These are phyloP conservation scores for Drosophila ercepeae DNA, from an alignment of 1,140 invertebrate genomes.

Conservation along the genomic window DNA sequence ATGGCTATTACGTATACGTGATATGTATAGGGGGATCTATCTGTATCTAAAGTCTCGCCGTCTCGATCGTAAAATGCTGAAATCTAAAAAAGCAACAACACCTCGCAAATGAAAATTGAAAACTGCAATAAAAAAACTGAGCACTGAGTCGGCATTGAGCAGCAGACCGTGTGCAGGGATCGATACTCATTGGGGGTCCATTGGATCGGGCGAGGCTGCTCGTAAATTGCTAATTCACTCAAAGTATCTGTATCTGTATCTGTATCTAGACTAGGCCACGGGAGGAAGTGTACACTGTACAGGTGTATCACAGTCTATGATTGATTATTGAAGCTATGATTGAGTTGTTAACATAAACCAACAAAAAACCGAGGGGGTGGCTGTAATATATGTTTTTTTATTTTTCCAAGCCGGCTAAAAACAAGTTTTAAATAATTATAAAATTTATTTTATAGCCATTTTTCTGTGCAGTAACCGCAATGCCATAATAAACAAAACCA, in stretches of 20 bases:
- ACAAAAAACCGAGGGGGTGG: slow-evolving; percentile 1
- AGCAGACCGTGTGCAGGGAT: slow-evolving; percentile 47
- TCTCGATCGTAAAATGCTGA: slow-evolving; percentile 53
- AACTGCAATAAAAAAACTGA: slow-evolving; percentile 38
- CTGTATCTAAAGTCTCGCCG: slow-evolving; percentile 70
- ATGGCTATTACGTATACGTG: slow-evolving; percentile 30
- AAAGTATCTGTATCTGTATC: slow-evolving; percentile 12
- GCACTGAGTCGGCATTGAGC: slow-evolving; percentile 47
- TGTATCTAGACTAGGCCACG: not conserved
- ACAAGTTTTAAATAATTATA: not conserved
- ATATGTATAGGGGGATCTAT: slow-evolving; percentile 6
- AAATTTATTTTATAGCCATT: not conserved
- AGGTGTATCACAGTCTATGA: slow-evolving; percentile 31
- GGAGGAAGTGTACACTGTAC: not conserved
- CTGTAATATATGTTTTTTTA: not conserved
- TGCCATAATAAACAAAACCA: not conserved
- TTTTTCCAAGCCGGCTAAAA: not conserved
- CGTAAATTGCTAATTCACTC: slow-evolving; percentile 44
- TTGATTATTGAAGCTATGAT: slow-evolving; percentile 38
- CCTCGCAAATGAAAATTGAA: slow-evolving; percentile 25
- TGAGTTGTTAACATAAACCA: slow-evolving; percentile 30
- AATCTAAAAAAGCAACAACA: slow-evolving; percentile 25
- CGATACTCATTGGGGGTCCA: slow-evolving; percentile 48
- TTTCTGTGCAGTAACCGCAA: not conserved
- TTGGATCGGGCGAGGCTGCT: slow-evolving; percentile 38